Percentiles rank a stretch among this genome's conserved stretches.
Conservation (phyloP, 2,888 invertebrate species). For the Xestia rhomboidea region DNA sequence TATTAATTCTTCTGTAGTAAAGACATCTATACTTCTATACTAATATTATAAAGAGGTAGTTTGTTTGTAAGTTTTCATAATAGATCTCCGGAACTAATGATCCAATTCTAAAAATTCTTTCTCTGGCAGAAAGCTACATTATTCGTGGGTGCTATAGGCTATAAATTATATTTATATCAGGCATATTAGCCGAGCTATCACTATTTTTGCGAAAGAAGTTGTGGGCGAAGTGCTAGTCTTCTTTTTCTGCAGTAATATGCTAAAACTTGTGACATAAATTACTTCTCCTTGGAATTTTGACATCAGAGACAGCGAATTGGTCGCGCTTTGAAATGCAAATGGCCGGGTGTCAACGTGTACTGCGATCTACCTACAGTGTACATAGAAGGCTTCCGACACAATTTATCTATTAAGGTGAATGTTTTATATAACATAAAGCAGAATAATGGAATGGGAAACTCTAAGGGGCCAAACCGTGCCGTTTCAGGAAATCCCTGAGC, state of each 20-base stretch:
- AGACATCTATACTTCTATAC: neutral
- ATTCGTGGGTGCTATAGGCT: too few species aligned
- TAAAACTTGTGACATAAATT: constrained; percentile 74
- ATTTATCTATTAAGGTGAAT: constrained; percentile 56
- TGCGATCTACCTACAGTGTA: constrained; percentile 44
- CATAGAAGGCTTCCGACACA: constrained; percentile 60
- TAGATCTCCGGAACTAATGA: too few species aligned
- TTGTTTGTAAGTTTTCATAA: too few species aligned
- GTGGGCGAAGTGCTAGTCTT: neutral
- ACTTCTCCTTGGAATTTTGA: constrained; percentile 75
- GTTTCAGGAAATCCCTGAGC: constrained; percentile 57
- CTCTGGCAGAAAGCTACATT: too few species aligned
- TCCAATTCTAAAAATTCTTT: too few species aligned
- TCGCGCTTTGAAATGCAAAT: constrained; percentile 80
- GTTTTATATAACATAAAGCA: constrained; percentile 57
- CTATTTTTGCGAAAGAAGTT: too few species aligned
- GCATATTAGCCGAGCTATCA: too few species aligned
- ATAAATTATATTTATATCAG: too few species aligned
- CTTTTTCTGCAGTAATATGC: constrained; percentile 44
- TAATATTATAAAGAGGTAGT: too few species aligned
- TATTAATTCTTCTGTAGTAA: constrained; percentile 12
- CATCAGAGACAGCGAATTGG: constrained; percentile 57
- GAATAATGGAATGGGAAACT: constrained; percentile 56
- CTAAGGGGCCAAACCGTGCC: constrained; percentile 36
- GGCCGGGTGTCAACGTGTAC: constrained; percentile 64